Conservation (phyloP, 2,888 invertebrate species). For the Epinotia brunnichana region DNA sequence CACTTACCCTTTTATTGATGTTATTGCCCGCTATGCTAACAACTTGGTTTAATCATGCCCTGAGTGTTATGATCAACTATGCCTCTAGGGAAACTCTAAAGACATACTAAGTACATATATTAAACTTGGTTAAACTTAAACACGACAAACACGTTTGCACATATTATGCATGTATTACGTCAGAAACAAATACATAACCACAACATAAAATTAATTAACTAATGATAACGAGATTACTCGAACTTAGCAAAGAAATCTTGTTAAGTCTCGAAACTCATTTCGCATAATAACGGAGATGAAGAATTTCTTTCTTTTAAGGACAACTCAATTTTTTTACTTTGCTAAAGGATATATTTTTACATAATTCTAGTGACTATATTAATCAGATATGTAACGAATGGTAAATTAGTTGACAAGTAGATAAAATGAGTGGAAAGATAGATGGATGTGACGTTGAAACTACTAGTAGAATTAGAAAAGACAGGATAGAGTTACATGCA, state of each 20-base stretch:
- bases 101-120: not conserved
- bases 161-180: not conserved
- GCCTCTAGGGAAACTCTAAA: constrained; percentile 17
- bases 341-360: too few relatives aligned
- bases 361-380: too few relatives aligned
- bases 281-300: too few relatives aligned
- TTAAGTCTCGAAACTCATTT: not conserved
- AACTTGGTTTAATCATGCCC: constrained; percentile 24
- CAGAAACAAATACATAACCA: not conserved
- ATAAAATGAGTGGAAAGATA: too few relatives aligned
- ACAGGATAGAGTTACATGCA: too few relatives aligned
- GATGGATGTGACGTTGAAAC: too few relatives aligned
- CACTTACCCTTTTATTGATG: constrained; percentile 18
- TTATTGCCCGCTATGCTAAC: constrained; percentile 24
- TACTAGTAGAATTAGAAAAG: too few relatives aligned
- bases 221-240: not conserved
- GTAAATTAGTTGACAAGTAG: too few relatives aligned
- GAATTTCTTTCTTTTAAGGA: too few relatives aligned
- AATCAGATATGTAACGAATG: too few relatives aligned
- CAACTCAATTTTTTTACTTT: too few relatives aligned
- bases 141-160: not conserved
- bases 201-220: not conserved
- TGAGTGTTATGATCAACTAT: constrained; percentile 20
- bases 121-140: constrained; percentile 14
- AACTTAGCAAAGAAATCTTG: not conserved